These are phyloP conservation scores for Heteromormyrus szaboi DNA, from an alignment of 2,797 vertebrate genomes.

Conservation along the genomic window DNA sequence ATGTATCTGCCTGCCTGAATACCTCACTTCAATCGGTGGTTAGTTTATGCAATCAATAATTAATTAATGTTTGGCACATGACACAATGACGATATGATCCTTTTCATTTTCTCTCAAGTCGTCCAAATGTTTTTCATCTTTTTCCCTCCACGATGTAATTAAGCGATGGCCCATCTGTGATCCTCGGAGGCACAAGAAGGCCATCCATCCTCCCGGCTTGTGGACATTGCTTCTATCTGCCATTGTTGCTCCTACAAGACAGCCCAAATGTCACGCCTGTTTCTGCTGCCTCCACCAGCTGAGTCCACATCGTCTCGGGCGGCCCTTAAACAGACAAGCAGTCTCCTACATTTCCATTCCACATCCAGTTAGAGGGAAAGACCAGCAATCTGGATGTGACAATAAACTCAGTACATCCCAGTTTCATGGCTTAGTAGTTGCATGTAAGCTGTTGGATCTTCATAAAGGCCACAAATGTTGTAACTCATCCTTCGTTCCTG, in stretches of 20 bases:
- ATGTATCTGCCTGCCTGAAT: too few relatives aligned
- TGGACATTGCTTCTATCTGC: background rate
- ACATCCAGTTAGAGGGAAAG: background rate
- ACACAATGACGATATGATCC: background rate
- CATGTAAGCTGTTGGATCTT: background rate
- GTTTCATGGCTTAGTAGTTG: background rate
- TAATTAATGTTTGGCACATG: background rate
- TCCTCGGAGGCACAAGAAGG: background rate
- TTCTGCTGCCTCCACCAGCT: slow-evolving; percentile 25
- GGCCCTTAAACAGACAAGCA: background rate
- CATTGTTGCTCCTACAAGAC: background rate
- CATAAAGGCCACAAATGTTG: background rate
- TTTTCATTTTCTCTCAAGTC: background rate
- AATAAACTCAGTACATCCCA: background rate
- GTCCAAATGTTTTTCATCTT: too few relatives aligned
- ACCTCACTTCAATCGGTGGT: background rate
- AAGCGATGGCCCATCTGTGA: background rate
- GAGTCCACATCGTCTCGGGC: slow-evolving; percentile 30
- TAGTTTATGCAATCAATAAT: background rate
- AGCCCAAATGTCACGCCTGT: slow-evolving; percentile 29
- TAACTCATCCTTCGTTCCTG: background rate
- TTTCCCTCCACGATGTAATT: background rate
- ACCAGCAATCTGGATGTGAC: background rate
- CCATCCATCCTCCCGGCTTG: background rate
- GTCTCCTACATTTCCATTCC: background rate